Evolutionary conservation across 2,888 invertebrate species (phyloP).

Genomic region (Hypena proboscidalis): DNA sequence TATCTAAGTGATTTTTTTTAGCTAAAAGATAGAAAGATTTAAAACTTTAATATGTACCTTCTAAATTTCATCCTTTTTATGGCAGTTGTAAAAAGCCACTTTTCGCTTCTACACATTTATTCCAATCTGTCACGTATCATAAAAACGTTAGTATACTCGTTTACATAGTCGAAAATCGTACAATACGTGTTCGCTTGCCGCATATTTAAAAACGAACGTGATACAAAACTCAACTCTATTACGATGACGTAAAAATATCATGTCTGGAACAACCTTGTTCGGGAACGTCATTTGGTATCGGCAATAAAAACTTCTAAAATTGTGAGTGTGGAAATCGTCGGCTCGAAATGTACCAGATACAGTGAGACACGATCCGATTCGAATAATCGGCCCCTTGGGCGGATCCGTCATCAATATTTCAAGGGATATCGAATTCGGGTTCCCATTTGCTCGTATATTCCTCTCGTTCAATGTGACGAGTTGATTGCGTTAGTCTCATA

Average conservation of each 20-base stretch:
- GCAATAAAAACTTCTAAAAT: conserved; percentile 64
- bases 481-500: too few relatives aligned
- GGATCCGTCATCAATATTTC: conserved; percentile 63
- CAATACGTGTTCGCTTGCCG: conserved; percentile 35
- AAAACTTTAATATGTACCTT: conserved; percentile 11
- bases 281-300: conserved; percentile 43
- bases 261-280: conserved; percentile 23
- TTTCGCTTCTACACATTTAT: conserved; percentile 51
- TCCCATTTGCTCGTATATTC: too few relatives aligned
- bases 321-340: conserved; percentile 54
- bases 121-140: conserved; percentile 58
- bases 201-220: conserved; percentile 31
- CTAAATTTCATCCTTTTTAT: conserved; percentile 31
- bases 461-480: too few relatives aligned
- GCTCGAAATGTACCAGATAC: conserved; percentile 50
- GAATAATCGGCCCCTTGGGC: conserved; percentile 59
- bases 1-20: too few relatives aligned
- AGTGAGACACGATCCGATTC: conserved; percentile 48
- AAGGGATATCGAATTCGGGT: too few relatives aligned
- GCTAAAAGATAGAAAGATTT: too few relatives aligned
- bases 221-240: conserved; percentile 43
- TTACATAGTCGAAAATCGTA: conserved; percentile 57
- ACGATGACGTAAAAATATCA: conserved; percentile 24
- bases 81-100: conserved; percentile 25
- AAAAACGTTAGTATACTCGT: conserved; percentile 54